A percentile compares a stretch with the other conserved stretches of the same genome.
Conservation (phyloP, 2,113 vertebrate species). For the Agapornis roseicollis region DNA sequence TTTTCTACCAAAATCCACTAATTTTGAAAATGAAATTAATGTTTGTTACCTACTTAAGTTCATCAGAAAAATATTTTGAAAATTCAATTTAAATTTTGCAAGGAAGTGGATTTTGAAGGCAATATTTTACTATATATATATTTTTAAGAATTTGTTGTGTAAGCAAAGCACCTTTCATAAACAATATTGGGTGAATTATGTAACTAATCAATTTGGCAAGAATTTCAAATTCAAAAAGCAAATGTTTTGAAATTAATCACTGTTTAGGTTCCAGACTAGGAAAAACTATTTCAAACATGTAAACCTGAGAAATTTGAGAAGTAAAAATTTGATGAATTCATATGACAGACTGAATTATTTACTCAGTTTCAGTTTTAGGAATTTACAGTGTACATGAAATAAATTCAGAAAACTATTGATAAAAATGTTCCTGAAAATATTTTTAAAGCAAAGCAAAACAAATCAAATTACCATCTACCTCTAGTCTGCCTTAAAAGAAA, state of each 20-base stretch:
- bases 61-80: background rate
- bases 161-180: background rate
- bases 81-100: background rate
- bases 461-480: background rate
- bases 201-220: background rate
- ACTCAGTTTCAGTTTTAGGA: background rate
- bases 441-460: background rate
- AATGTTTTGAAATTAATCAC: background rate
- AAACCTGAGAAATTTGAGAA: background rate
- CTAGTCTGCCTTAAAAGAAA: background rate
- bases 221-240: background rate
- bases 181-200: background rate
- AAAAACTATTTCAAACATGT: background rate
- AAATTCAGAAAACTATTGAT: background rate
- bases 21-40: background rate
- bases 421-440: background rate
- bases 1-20: background rate
- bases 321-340: background rate
- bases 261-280: background rate
- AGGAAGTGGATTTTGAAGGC: background rate
- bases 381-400: background rate
- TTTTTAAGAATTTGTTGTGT: background rate
- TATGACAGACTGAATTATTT: background rate
- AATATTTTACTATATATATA: background rate
- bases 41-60: fast-evolving